Percentiles rank a stretch among this genome's conserved stretches.
phyloP scores from a whole-genome alignment of 92 coral and sea anemone genomes.

The Galaxea fascicularis region DNA sequence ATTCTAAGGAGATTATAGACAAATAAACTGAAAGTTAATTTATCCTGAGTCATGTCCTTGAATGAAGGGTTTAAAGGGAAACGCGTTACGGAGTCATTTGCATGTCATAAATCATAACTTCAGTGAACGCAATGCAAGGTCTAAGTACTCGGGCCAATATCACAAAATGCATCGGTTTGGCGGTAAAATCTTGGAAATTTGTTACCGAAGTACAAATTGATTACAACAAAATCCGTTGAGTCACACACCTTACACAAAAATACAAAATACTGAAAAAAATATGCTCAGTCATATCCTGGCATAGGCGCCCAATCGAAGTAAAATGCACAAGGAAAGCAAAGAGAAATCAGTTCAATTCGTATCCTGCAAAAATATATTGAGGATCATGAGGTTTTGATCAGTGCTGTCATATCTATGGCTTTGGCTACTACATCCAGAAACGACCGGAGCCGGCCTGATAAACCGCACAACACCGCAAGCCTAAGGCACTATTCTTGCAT shows the following conservation, averaged over 20 bases:
- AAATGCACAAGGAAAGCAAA: too few species aligned
- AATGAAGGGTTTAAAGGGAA: not conserved
- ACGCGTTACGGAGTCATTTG: not conserved
- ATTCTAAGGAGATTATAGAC: not conserved
- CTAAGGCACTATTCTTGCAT: too few species aligned
- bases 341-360: too few species aligned
- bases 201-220: not conserved
- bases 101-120: not conserved
- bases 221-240: not conserved
- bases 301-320: too few species aligned
- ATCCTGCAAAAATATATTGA: too few species aligned
- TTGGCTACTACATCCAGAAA: too few species aligned
- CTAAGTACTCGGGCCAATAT: conserved; percentile 11
- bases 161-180: not conserved
- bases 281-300: too few species aligned
- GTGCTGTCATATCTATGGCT: too few species aligned
- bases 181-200: conserved; percentile 11
- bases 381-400: too few species aligned
- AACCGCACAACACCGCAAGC: too few species aligned
- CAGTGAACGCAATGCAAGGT: not conserved
- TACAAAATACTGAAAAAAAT: too few species aligned
- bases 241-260: not conserved
- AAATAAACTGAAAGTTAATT: not conserved
- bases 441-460: too few species aligned
- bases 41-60: not conserved